Evolutionary conservation across 2,888 invertebrate genomes (phyloP), one percentile per base, ranked within the genome.

Genomic region (Lymantria dispar): DNA sequence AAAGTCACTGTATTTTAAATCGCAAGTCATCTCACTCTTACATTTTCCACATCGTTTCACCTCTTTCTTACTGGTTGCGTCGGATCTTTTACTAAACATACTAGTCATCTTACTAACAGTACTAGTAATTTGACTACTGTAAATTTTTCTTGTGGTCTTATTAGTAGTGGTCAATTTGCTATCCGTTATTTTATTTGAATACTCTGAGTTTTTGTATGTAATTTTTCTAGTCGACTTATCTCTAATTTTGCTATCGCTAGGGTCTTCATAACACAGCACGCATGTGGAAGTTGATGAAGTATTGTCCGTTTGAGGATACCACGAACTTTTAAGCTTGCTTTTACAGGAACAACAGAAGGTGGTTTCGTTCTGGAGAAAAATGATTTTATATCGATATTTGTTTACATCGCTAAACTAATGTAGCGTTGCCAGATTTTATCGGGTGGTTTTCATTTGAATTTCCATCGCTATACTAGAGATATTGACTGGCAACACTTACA

Each of bases 311-410:
- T 60, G 60, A 47, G 62, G 66, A 49, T 75, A 75, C 83, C 87
- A 84, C 58, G 76, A 70, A 3, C 56, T 55, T 56, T 68, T 69
- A 43, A 53, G 61, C 65, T 78, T 72, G 62, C 56, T 68, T 55
- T 74, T 77, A 68, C 87, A 80, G 72, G 81, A 76, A 68, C 86
- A 76, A 70, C 86, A 85, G 45, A 78, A 48, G 31, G 76, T 72
- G 30, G 76, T 78, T 62, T 77, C 80, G 66, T 83, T 89, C 89
- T 89, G 89, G 74, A 76, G 82, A 83, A 75, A 80, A 88, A 84
- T 49, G 57, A 7, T 39, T 43, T n/a, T 43, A 44, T 70, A 59
- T 73, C 77, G 73, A 68, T 70, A 74, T 70, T 72, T 66, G 59
- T 68, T 48, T 50, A 47, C 29, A 50, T 64, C 57, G 72, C 56